Base-by-base conservation (phyloP, 2,888 invertebrate species). In the Dendrolimus pini region DNA sequence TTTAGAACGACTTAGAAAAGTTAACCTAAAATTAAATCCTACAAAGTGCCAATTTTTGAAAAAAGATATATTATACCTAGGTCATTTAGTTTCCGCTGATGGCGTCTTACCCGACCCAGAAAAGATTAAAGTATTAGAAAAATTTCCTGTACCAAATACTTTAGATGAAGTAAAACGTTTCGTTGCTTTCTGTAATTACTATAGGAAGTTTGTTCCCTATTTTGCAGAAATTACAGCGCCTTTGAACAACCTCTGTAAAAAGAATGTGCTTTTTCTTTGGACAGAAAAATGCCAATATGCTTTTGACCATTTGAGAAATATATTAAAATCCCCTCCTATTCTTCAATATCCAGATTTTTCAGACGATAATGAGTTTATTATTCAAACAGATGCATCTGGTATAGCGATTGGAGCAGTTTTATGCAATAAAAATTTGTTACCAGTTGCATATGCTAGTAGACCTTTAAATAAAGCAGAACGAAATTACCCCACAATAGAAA, bases 341-440 rank as follows among this genome's bases (percentile, higher is more conserved):
- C 8, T 60, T 9, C 55, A 59, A n/a, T 58, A 52, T 41, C 58
- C 62, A 12, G 54, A 60, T 54, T 60, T 62, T 53, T 53, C 56
- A 7, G 41, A 47, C 12, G 10, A 54, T 41, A 62, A 62, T 47
- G 14, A 55, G 18, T 64, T 64, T 52, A 52, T 58, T 2, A 12
- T 64, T 9, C 61, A 64, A 52, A 63, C 63, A 7, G 59, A 63
- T 42, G 60, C 61, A 0, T 61, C 60, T 2, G 59, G 57, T 2
- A n/a, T 18, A 54, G 60, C 61, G 1, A 41, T 64, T 10, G 64
- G 64, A 1, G 7, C 57, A 7, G 58, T 63, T 6, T 52, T 61
- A 12, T 61, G 60, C 18, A 63, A 61, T 10, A 57, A 59, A 42
- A 12, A 63, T 47, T 8, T 54, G 10, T 41, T 10, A 14, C 61